Percentiles rank a stretch among this genome's conserved stretches.
phyloP scores from a whole-genome alignment of 2,113 vertebrate species.

The Phalacrocorax pelagicus region DNA sequence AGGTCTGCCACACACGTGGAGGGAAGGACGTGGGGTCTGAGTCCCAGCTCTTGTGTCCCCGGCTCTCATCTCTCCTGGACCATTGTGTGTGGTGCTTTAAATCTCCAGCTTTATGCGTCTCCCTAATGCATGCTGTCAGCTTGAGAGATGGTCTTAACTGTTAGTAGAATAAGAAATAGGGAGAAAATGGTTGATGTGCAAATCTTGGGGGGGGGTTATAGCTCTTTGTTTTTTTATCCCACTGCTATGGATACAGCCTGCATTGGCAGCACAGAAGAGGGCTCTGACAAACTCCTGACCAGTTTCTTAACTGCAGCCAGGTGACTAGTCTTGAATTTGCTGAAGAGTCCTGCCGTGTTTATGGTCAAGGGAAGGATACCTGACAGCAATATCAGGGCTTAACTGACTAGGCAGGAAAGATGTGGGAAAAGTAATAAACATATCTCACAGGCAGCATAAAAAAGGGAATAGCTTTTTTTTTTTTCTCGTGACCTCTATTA shows the following conservation, averaged over 20 bases:
- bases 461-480: not conserved
- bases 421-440: not conserved
- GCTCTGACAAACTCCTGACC: not conserved
- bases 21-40: not conserved
- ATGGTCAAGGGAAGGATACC: not conserved
- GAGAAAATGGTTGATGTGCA: not conserved
- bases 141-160: not conserved
- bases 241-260: not conserved
- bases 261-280: not conserved
- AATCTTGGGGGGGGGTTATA: not conserved
- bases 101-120: not conserved
- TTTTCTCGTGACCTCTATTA: not conserved
- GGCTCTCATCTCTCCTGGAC: not conserved
- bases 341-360: not conserved
- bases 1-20: not conserved
- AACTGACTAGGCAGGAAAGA: not conserved
- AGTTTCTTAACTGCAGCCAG: not conserved
- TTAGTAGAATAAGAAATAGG: not conserved
- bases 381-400: not conserved
- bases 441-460: rapidly evolving
- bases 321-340: not conserved
- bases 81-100: not conserved
- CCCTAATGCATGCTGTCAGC: not conserved
- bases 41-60: rapidly evolving
- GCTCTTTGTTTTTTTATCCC: not conserved